Evolutionary conservation across 2,113 vertebrate genomes (phyloP).

Genomic region (Spermophilus dauricus): DNA sequence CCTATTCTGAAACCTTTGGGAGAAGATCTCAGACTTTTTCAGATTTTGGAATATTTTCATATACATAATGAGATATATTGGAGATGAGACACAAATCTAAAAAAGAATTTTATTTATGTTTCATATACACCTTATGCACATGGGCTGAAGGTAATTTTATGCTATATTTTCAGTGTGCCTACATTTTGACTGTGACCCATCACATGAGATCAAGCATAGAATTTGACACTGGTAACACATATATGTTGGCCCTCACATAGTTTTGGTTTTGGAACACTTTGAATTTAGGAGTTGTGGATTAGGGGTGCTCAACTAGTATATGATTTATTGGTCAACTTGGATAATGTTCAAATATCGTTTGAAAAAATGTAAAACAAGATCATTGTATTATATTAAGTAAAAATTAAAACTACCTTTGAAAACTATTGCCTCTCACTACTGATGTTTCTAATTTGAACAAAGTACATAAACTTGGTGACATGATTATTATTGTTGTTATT

Average conservation of each 20-base stretch:
- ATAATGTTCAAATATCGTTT: slow-evolving; percentile 8
- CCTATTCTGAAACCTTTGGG: not conserved
- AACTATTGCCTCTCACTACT: not conserved
- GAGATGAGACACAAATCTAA: not conserved
- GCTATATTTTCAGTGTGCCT: not conserved
- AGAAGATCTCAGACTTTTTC: not conserved
- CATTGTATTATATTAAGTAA: not conserved
- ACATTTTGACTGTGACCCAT: not conserved
- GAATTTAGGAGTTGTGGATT: not conserved
- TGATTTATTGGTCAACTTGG: not conserved
- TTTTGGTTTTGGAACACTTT: not conserved
- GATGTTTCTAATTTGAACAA: slow-evolving; percentile 56
- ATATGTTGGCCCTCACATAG: not conserved
- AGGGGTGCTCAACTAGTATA: not conserved
- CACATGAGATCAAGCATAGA: not conserved
- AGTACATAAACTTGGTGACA: not conserved
- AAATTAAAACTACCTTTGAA: slow-evolving; percentile 25
- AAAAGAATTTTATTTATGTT: not conserved
- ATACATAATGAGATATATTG: not conserved
- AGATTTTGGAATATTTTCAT: not conserved
- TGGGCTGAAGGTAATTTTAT: no score
- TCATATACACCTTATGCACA: not conserved
- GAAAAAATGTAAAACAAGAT: slow-evolving; percentile 10
- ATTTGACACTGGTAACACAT: not conserved
- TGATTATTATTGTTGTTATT: not conserved